A percentile compares a stretch with the other conserved stretches of the same genome.
phyloP scores from a whole-genome alignment of 2,797 vertebrate species.

The Micropoecilia bifurca region DNA sequence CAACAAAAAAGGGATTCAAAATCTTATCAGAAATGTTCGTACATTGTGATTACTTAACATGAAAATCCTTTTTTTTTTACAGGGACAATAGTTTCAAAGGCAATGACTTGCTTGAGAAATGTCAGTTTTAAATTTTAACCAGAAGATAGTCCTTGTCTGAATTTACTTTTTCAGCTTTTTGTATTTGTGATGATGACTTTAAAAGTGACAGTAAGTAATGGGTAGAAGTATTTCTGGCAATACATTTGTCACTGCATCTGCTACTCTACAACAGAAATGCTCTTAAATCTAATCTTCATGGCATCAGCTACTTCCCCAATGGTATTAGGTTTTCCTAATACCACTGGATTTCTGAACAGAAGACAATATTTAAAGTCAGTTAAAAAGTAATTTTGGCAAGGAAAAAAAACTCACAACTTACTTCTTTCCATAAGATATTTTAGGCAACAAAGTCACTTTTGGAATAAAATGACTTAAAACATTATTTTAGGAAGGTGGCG shows the following conservation, averaged over 20 bases:
- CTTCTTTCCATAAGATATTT: too few species aligned
- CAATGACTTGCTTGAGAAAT: background rate
- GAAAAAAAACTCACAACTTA: too few species aligned
- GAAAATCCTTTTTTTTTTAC: background rate
- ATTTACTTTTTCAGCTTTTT: background rate
- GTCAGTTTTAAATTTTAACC: background rate
- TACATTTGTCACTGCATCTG: background rate
- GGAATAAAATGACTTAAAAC: too few species aligned
- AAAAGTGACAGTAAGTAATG: background rate
- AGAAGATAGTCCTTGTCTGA: background rate
- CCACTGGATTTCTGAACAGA: background rate
- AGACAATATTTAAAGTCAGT: background rate
- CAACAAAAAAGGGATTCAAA: background rate
- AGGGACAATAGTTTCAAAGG: background rate
- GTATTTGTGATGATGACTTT: background rate
- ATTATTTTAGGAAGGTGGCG: too few species aligned
- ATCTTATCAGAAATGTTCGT: background rate
- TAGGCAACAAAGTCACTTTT: too few species aligned
- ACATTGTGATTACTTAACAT: background rate
- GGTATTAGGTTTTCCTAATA: background rate
- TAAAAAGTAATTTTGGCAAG: background rate
- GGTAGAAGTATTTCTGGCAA: background rate
- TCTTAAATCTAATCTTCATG: background rate
- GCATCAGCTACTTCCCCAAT: background rate
- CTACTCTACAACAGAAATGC: background rate